Conservation (phyloP, 2,888 invertebrate species). For the Stenolophus ochropezus region DNA sequence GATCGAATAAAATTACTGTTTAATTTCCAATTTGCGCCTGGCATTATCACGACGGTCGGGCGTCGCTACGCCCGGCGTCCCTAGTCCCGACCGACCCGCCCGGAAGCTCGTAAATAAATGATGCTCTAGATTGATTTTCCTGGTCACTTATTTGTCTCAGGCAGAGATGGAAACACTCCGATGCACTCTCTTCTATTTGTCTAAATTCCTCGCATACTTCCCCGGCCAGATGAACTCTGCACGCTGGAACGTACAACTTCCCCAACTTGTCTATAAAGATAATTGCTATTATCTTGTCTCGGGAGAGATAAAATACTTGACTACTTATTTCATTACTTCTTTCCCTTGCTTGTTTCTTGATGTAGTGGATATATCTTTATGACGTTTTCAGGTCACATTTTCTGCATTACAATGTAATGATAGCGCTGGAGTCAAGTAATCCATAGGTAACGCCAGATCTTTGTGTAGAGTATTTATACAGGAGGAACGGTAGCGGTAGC, state of each 20-base stretch:
- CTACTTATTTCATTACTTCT: neutral
- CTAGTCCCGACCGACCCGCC: neutral
- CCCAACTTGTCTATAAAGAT: conserved; percentile 7
- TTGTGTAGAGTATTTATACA: conserved; percentile 32
- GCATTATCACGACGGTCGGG: conserved; percentile 1
- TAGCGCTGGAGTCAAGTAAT: neutral
- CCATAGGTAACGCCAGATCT: conserved; percentile 7
- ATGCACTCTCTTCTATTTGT: conserved; percentile 39
- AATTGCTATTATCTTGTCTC: conserved; percentile 10
- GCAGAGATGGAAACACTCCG: conserved; percentile 34
- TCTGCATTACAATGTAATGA: neutral
- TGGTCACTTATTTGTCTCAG: conserved; percentile 45
- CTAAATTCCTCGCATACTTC: conserved; percentile 40
- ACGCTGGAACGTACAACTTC: neutral
- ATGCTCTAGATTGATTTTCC: conserved; percentile 44
- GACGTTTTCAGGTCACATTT: neutral
- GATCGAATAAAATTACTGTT: conserved; percentile 53
- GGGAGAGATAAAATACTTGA: neutral
- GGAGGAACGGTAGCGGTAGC: neutral
- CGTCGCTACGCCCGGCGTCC: neutral
- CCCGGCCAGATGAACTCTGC: neutral
- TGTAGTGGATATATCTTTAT: neutral
- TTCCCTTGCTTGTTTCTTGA: neutral
- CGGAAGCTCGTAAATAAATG: conserved; percentile 40
- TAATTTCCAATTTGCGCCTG: conserved; percentile 52